Base-by-base conservation (phyloP, 2,113 vertebrate genomes). In the Tinamus guttatus region DNA sequence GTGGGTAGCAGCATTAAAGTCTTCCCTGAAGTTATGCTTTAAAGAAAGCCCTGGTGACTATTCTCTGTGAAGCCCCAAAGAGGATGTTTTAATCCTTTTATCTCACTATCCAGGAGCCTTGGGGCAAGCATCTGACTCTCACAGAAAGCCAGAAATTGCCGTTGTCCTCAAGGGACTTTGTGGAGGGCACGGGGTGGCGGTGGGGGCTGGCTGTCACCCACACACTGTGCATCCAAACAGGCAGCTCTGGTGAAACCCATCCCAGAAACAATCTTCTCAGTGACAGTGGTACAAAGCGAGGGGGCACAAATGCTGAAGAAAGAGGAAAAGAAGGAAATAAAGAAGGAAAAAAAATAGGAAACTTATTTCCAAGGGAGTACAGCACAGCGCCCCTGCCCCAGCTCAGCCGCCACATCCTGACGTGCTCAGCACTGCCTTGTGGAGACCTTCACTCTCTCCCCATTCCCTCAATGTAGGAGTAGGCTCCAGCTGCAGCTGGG, bases 31-130 rank as follows among this genome's bases (percentile, higher is more conserved):
- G 78, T 41, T 65, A 24, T 3, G 43, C 60, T 90, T 59, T 60
- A 87, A 71, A 89, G 92, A 91, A 84, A 89, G 77, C 60, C 58
- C 60, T 56, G 5, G 43, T 60, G 90, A 75, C 90, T 40, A 17
- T 43, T 92, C 43, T n/a, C 83, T 49, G 60, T 6, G 34, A 78
- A 92, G 81, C 22, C 82, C 64, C 0, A 0, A 56, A 34, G 47
- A 87, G 45, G 47, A 64, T 21, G 18, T 76, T 94, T 88, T 81
- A 93, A 91, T 93, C 85, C 88, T 62, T 94, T 88, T 92, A 90
- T 88, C 93, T 76, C 88, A 86, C 83, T 51, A 62, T 40, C 68
- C 80, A 52, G 7, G 28, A 34, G n/a, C 69, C 80, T 75, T 59
- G 52, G 54, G 94, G 47, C 6, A 10, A 59, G 80, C 70, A 54